Conservation (phyloP, 2,888 invertebrate genomes). For the Yponomeuta evonymella region DNA sequence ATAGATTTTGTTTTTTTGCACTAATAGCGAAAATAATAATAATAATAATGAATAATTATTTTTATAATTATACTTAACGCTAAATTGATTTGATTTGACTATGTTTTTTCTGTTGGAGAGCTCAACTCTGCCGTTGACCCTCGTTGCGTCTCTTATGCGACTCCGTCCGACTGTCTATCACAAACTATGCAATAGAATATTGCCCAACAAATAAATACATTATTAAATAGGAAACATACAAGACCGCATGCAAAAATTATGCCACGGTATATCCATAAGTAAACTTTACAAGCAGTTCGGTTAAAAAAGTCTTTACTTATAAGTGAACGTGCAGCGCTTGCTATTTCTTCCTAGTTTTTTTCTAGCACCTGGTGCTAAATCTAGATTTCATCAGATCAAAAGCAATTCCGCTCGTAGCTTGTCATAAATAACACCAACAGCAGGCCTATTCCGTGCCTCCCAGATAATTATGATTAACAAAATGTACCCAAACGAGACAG, state of each 20-base stretch:
- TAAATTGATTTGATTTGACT: no score
- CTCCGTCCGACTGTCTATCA: no score
- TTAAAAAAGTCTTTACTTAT: neutral
- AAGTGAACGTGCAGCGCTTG: neutral
- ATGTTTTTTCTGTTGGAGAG: no score
- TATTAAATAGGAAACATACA: neutral
- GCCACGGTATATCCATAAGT: neutral
- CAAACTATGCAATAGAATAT: no score
- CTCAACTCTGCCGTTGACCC: no score
- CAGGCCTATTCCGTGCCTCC: neutral
- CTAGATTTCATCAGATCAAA: constrained; percentile 14
- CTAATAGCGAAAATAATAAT: no score
- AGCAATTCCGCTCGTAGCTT: constrained; percentile 2
- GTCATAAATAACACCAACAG: constrained; percentile 9
- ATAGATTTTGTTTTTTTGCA: no score
- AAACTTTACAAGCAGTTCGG: neutral
- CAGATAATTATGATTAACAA: no score
- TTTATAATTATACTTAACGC: no score
- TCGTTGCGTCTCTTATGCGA: no score
- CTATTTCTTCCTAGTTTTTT: constrained; percentile 5
- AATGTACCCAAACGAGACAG: no score
- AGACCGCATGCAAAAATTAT: neutral
- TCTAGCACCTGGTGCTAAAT: constrained; percentile 11
- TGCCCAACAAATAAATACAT: neutral
- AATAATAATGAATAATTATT: no score